Base-by-base conservation (phyloP, 2,888 invertebrate species). In the Acrobasis suavella region DNA sequence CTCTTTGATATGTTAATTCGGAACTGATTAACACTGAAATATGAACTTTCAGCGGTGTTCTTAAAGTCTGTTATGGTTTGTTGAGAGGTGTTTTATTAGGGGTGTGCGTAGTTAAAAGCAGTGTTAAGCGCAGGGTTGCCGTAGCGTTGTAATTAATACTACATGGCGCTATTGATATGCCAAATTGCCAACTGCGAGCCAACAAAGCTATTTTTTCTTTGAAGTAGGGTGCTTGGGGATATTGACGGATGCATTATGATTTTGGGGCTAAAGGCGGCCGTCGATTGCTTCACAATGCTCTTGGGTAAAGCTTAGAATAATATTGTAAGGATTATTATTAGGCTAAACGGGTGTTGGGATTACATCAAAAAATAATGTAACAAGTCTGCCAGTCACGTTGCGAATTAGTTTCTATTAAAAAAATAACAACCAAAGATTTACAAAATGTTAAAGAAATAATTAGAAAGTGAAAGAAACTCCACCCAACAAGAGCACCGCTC, bases 101-200 rank as follows among this genome's bases (percentile, higher is more conserved):
- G 86, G 87, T 85, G 83, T 82, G 75, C 74, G 76, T 79, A 82
- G 79, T 85, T 82, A 80, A 87, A 84, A 87, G 80, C 85, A 73
- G 83, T 74, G 82, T 82, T 79, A 77, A 81, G 76, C 68, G 68
- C 77, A 83, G 86, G 83, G 83, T 74, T 83, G 84, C 77, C 86
- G 86, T 87, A 74, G 76, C 85, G 88, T 87, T 89, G 90, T 89
- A 91, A 91, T 89, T 87, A 89, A 90, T 89, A 91, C 83, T 86
- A 81, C 79, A 78, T 79, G 78, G 82, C 83, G 86, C 83, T 80
- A 90, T 89, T 90, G 88, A 89, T 86, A 89, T 80, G 83, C 80
- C 84, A 80, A 88, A 89, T 89, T 86, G 84, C 77, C 81, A 78
- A 81, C 80, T 82, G 76, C 74, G 75, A 72, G 75, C 71, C 72